Evolutionary conservation across 2,888 invertebrate species (phyloP).

Genomic region (Eilema sororculum): DNA sequence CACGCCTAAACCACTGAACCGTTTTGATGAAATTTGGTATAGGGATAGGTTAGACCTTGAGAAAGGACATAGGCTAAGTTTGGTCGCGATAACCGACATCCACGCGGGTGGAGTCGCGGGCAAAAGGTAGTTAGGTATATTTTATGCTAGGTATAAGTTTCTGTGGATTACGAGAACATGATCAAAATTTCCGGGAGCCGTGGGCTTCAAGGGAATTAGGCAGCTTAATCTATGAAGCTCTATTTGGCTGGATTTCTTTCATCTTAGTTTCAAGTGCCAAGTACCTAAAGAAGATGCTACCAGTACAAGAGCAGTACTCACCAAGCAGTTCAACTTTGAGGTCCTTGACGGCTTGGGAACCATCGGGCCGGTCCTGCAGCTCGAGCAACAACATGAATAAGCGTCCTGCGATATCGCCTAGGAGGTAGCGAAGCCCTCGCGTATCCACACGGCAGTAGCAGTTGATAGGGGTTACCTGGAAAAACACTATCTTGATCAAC

Average conservation of each 20-base stretch:
- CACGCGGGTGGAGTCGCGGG: no score
- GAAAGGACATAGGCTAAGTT: no score
- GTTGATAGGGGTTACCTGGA: conserved; percentile 95
- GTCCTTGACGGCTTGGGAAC: conserved; percentile 93
- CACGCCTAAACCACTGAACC: no score
- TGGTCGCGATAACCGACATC: no score
- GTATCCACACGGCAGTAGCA: conserved; percentile 98
- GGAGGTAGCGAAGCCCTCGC: conserved; percentile 94
- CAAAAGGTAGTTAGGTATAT: no score
- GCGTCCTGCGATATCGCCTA: conserved; percentile 98
- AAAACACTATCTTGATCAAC: neutral
- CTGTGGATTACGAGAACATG: no score
- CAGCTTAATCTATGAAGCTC: no score
- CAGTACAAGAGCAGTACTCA: conserved; percentile 56
- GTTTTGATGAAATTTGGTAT: no score
- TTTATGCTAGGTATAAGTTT: no score
- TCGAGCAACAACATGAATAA: conserved; percentile 98
- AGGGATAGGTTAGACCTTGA: no score
- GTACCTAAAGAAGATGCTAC: neutral
- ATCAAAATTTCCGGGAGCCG: no score
- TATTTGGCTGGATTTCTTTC: neutral
- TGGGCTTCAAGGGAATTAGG: no score
- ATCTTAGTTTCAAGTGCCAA: neutral
- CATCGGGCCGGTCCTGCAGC: conserved; percentile 92
- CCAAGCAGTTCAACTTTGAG: conserved; percentile 97